Conservation (phyloP, 2,797 vertebrate species). For the Crenichthys baileyi region DNA sequence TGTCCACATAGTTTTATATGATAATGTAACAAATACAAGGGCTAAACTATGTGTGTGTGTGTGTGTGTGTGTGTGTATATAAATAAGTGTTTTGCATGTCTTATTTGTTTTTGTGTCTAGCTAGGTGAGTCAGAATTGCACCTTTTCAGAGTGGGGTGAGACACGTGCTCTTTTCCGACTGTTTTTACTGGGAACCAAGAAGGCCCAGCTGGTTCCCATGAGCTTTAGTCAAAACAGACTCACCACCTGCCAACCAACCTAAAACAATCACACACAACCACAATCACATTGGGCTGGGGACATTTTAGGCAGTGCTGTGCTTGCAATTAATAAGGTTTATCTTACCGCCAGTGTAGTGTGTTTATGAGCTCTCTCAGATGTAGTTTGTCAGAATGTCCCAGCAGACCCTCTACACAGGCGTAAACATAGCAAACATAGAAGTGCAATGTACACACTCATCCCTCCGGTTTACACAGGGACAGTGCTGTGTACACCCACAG, state of each 20-base stretch:
- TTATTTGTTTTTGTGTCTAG: neutral
- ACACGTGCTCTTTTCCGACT: conserved; percentile 74
- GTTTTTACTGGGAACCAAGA: conserved; percentile 69
- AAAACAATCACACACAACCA: conserved; percentile 59
- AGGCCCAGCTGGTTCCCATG: conserved; percentile 81
- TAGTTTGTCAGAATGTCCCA: conserved; percentile 50
- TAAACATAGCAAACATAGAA: conserved; percentile 43
- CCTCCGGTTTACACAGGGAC: conserved; percentile 72
- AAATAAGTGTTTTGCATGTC: neutral
- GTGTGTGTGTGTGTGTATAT: conserved; percentile 17
- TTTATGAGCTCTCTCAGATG: conserved; percentile 47
- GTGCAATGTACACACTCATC: conserved; percentile 56
- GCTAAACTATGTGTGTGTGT: conserved; percentile 11
- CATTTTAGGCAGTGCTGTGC: conserved; percentile 32
- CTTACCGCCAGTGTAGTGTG: conserved; percentile 44
- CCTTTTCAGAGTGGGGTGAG: conserved; percentile 69
- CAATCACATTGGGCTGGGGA: conserved; percentile 53
- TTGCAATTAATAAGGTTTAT: conserved; percentile 66
- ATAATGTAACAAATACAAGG: neutral
- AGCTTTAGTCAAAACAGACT: conserved; percentile 70
- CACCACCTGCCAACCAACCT: conserved; percentile 70
- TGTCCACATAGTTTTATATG: neutral
- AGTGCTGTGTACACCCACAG: conserved; percentile 62
- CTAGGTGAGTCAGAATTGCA: conserved; percentile 58
- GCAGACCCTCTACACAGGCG: conserved; percentile 34